Evolutionary conservation across 2,797 vertebrate species (phyloP), one percentile per base, ranked within the genome.

Genomic region (Phataginus tricuspis): DNA sequence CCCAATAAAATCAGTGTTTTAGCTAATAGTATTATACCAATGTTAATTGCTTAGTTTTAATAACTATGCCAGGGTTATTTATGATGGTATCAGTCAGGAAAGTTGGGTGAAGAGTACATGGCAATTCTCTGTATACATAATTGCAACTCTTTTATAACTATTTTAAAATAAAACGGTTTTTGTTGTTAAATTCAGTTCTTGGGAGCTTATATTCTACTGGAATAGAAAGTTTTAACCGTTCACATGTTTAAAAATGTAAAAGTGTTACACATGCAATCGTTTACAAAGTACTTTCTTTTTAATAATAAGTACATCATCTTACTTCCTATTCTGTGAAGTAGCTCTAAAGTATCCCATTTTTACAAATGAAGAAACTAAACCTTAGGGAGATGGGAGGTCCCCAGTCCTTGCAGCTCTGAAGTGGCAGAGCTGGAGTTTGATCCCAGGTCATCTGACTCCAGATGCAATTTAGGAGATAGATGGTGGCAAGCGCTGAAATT

Each of bases 131-230:
- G 45, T 45, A 4, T 45, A 29, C 37, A 42, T 75, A 34, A 84
- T 57, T 96, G 29, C 34, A 97, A 84, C 34, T 68, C 37, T 91
- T 42, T 39, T 79, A 16, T 78, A 92, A 75, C 12, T 64, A 37
- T 53, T 86, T 94, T 51, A 83, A 82, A 88, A 55, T 57, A 69
- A 64, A 83, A 45, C 25, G 4, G 39, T 51, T 57, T 39, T 16
- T 13, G 13, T 69, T 91, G 68, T 29, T 10, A 72, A 75, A 68
- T 64, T 74, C 16, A 2, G 51, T 72, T 14, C 79, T 34, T 84
- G 63, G 18, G 23, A 84, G 10, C 14, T 88, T 96, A 59, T 13
- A 64, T 93, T 68, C 2, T 61, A 37, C 11, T 86, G 45, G 57
- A 80, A 53, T 74, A 86, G 71, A 79, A 83, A 68, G 4, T 63